These are phyloP conservation scores for Melospiza melodia DNA, from an alignment of 2,113 vertebrate genomes.

Conservation along the genomic window DNA sequence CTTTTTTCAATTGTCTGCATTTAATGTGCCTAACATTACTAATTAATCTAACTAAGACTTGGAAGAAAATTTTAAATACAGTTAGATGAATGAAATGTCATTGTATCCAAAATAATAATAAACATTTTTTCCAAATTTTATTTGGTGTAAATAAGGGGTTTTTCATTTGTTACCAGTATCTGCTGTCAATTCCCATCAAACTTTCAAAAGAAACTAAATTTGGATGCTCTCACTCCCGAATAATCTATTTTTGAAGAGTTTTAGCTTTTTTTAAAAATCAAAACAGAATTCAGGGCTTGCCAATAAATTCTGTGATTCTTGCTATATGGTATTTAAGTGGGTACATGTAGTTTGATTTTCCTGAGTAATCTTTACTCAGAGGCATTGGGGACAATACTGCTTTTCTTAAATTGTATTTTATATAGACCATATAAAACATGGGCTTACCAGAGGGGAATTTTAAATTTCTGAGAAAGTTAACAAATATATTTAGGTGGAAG, in stretches of 20 bases:
- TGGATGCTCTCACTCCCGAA: background rate
- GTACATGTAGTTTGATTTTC: background rate
- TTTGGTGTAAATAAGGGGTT: background rate
- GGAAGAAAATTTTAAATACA: background rate
- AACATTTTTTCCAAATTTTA: background rate
- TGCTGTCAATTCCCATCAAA: background rate
- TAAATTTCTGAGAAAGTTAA: background rate
- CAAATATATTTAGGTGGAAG: background rate
- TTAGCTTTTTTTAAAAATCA: background rate
- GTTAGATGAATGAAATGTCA: background rate
- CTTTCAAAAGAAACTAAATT: background rate
- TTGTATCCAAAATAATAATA: background rate
- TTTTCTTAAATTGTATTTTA: background rate
- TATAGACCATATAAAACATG: background rate
- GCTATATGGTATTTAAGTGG: background rate
- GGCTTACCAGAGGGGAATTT: background rate
- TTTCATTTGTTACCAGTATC: background rate
- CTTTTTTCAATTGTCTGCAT: background rate
- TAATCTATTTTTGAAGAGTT: background rate
- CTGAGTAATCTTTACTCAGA: background rate
- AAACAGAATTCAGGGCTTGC: background rate
- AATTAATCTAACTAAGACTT: background rate
- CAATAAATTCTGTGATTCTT: background rate
- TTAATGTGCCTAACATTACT: background rate
- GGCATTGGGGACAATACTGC: background rate